Evolutionary conservation across 2,888 invertebrate genomes (phyloP).

Genomic region (Acronicta leporina): DNA sequence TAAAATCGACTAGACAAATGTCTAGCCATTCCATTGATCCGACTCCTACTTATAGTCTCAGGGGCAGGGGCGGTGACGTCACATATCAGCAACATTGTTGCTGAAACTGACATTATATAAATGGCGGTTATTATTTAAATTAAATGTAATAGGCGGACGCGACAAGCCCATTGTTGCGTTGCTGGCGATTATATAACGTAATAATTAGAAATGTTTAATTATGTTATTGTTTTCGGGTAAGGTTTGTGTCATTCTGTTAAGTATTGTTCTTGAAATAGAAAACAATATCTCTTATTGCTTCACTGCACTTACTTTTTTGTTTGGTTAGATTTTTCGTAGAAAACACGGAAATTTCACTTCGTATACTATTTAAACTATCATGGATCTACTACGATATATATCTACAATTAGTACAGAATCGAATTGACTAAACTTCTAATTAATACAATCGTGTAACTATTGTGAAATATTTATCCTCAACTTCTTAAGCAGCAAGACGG

Average conservation of each 20-base stretch:
- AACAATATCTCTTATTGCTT: neutral
- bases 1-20: conserved; percentile 37
- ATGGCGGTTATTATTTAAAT: conserved; percentile 14
- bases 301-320: neutral
- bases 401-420: no score
- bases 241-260: neutral
- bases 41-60: conserved; percentile 18
- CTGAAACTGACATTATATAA: conserved; percentile 5
- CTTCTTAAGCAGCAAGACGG: neutral
- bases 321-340: no score
- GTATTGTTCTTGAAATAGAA: neutral
- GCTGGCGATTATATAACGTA: conserved; percentile 2
- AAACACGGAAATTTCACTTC: no score
- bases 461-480: neutral
- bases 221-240: neutral
- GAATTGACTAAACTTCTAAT: no score
- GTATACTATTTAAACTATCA: no score
- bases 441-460: no score
- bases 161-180: conserved; percentile 7
- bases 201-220: neutral
- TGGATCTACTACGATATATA: no score
- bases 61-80: conserved; percentile 34
- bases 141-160: conserved; percentile 14
- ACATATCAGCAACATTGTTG: conserved; percentile 13
- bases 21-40: conserved; percentile 43